These are phyloP conservation scores for Falco columbarius DNA, from an alignment of 2,797 vertebrate genomes.

Conservation along the genomic window DNA sequence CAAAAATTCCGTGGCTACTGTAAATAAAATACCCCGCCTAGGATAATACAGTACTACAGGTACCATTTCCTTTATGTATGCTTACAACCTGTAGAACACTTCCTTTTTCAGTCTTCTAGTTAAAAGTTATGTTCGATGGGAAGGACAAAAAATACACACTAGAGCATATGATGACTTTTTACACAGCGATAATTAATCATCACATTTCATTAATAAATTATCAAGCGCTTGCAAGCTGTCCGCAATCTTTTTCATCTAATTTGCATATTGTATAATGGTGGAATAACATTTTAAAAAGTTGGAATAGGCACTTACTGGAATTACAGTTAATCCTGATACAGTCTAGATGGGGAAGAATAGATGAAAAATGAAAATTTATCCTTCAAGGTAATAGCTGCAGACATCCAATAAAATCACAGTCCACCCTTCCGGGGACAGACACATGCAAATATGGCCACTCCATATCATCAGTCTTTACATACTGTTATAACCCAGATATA, in stretches of 20 bases:
- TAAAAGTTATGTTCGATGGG: neutral
- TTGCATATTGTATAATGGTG: conserved; percentile 77
- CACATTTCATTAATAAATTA: conserved; percentile 60
- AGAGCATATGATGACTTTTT: conserved; percentile 77
- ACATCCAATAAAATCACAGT: conserved; percentile 97
- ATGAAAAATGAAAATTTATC: conserved; percentile 99
- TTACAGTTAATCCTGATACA: conserved; percentile 99
- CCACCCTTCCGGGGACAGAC: conserved; percentile 99
- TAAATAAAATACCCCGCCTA: neutral
- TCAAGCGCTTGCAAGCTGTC: conserved; percentile 55
- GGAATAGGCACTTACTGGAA: conserved; percentile 99
- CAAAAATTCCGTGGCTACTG: neutral
- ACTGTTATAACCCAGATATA: conserved; percentile 76
- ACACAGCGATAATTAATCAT: conserved; percentile 74
- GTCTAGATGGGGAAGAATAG: conserved; percentile 99
- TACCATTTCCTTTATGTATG: neutral
- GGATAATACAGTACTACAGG: neutral
- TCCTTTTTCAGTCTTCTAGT: neutral
- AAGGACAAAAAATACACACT: neutral
- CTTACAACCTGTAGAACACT: neutral
- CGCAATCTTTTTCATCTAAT: conserved; percentile 67
- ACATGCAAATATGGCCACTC: conserved; percentile 93
- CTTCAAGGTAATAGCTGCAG: conserved; percentile 99
- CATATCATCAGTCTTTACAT: conserved; percentile 70
- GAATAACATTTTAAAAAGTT: conserved; percentile 87